Percentiles rank a stretch among this genome's conserved stretches.
phyloP scores from a whole-genome alignment of 37 sponge, comb jelly and placozoan genomes.

The Crambe crambe region DNA sequence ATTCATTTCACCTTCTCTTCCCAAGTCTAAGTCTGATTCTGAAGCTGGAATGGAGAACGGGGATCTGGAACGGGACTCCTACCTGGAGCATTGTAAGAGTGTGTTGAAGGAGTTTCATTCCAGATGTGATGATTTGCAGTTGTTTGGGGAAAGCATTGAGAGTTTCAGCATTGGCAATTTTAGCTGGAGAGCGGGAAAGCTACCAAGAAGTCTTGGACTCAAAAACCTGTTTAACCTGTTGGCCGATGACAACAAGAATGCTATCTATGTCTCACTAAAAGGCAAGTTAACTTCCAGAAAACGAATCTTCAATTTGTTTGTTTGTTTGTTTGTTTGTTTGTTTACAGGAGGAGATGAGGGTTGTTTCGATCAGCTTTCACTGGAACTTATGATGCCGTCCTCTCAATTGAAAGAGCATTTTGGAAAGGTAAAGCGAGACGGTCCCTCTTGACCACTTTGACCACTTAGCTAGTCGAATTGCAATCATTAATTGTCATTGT shows the following conservation, averaged over 20 bases:
- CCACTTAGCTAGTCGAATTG: too few species aligned
- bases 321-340: not conserved
- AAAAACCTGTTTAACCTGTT: conserved; percentile 37
- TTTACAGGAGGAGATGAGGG: conserved; percentile 41
- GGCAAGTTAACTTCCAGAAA: conserved; percentile 11
- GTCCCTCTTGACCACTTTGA: too few species aligned
- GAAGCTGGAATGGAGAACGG: not conserved
- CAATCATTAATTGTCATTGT: too few species aligned
- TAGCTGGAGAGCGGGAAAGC: conserved; percentile 44
- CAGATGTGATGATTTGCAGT: not conserved
- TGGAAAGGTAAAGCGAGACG: conserved; percentile 50
- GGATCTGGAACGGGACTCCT: conserved; percentile 3
- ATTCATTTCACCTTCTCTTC: not conserved
- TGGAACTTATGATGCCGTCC: conserved; percentile 50
- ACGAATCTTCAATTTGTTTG: not conserved
- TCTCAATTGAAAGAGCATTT: conserved; percentile 42
- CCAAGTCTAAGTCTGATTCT: not conserved
- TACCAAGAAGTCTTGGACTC: not conserved
- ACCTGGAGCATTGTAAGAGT: not conserved
- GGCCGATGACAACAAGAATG: not conserved
- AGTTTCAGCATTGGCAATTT: conserved; percentile 27
- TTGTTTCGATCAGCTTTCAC: conserved; percentile 52
- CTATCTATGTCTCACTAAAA: conserved; percentile 40
- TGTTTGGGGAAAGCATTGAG: conserved; percentile 16
- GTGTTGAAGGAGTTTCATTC: not conserved